These are phyloP conservation scores for Oscheius onirici DNA, from an alignment of 2,888 invertebrate species.

Conservation along the genomic window DNA sequence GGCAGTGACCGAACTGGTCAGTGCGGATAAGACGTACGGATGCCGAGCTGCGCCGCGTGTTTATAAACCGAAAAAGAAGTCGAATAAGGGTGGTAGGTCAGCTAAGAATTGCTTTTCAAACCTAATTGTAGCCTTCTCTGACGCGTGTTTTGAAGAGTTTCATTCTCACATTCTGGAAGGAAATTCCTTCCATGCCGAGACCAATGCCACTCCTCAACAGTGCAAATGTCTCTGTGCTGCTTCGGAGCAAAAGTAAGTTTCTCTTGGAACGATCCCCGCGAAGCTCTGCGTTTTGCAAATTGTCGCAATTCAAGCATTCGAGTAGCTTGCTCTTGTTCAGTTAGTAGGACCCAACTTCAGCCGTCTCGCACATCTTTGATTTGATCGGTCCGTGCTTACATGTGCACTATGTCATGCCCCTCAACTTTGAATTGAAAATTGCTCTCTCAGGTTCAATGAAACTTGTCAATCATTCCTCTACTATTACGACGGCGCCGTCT, in stretches of 20 bases:
- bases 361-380: too few relatives aligned
- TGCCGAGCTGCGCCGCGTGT: conserved; percentile 1
- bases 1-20: conserved; percentile 6
- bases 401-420: too few relatives aligned
- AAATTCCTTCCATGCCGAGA: conserved; percentile 65
- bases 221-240: conserved; percentile 33
- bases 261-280: neutral
- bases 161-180: conserved; percentile 69
- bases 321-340: too few relatives aligned
- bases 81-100: conserved; percentile 20
- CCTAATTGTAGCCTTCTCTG: conserved; percentile 42
- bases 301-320: too few relatives aligned
- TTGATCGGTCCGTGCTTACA: too few relatives aligned
- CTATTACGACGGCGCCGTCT: conserved; percentile 68
- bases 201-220: conserved; percentile 47
- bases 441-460: conserved; percentile 56
- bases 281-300: neutral
- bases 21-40: conserved; percentile 8
- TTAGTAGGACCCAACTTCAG: too few relatives aligned
- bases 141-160: conserved; percentile 66
- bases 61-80: neutral
- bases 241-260: conserved; percentile 28
- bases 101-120: neutral
- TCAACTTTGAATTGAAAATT: too few relatives aligned
- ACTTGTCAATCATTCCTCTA: conserved; percentile 68